A percentile compares a stretch with the other conserved stretches of the same genome.
These are phyloP conservation scores for Cygnus buccinator DNA, from an alignment of 2,113 vertebrate genomes.

Conservation along the genomic window DNA sequence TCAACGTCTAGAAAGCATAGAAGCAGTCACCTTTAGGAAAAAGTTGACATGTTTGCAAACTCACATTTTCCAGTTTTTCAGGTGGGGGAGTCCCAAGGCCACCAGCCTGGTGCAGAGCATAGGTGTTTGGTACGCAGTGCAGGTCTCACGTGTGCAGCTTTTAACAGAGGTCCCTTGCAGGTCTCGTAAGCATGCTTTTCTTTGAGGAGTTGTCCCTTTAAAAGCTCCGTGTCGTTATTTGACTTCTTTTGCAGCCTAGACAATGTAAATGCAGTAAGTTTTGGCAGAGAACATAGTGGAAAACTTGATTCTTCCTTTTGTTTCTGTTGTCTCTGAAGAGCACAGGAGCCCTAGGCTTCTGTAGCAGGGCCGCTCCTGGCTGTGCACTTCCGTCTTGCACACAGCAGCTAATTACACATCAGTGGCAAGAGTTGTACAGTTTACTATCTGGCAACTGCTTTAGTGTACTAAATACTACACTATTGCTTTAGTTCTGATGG, in stretches of 20 bases:
- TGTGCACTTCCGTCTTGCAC: fast-evolving
- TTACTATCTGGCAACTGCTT: neutral
- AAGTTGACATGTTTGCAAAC: neutral
- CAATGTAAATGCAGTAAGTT: neutral
- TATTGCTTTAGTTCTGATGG: neutral
- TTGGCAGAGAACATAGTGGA: neutral
- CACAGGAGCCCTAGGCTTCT: neutral
- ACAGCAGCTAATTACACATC: neutral
- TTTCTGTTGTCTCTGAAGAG: neutral
- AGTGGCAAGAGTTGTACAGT: neutral
- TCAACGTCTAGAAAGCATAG: neutral
- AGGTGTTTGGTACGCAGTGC: fast-evolving
- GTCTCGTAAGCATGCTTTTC: neutral
- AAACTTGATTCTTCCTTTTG: fast-evolving
- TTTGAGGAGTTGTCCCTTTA: neutral
- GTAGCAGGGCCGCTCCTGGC: fast-evolving
- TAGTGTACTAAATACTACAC: fast-evolving
- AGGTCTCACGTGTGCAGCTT: fast-evolving
- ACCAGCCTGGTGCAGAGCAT: neutral
- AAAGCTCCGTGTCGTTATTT: neutral
- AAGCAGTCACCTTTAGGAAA: neutral
- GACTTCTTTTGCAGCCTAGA: fast-evolving
- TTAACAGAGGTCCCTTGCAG: neutral
- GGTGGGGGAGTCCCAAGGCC: neutral
- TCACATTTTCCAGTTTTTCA: neutral